Evolutionary conservation across 2,797 vertebrate genomes (phyloP), one percentile per base, ranked within the genome.

Genomic region (Bucorvus abyssinicus): DNA sequence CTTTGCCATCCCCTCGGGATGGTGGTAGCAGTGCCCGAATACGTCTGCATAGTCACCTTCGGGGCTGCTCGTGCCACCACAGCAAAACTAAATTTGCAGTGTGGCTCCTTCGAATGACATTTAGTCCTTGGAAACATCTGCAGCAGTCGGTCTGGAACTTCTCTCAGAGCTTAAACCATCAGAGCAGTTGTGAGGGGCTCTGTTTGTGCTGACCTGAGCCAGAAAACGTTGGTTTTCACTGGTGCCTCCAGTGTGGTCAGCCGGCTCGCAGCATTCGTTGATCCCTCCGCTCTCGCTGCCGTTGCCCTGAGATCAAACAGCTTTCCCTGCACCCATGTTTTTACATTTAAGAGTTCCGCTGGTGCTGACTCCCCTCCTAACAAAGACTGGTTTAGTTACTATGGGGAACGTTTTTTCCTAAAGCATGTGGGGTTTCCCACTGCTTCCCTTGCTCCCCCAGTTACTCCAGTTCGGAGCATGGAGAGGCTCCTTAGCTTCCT

Each of bases 381-480:
- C 55, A 59, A 38, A 57, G 50, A 7, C 42, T 59, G 40, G 8
- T 23, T 81, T n/a, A 40, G 49, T 77, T 44, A 2, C 20, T 9
- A 1, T 0, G 10, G 44, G 40, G 14, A 67, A 4, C 14, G 63
- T 63, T 22, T 23, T 34, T 38, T 55, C 20, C 52, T 76, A 18
- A n/a, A n/a, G n/a, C 0, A 1, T 0, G 2, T 45, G 63, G 68
- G 32, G 4, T 73, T 64, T 61, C 11, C 22, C 19, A 1, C 45
- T 27, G 40, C 53, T 73, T 65, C 30, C 36, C 63, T 44, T 0
- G 0, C 30, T 49, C 13, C 7, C 6, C 24, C 40, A 2, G 23
- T 29, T 29, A 11, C 24, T 85, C 61, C 17, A 24, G 19, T 27
- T 75, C 10, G 2, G 32, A 40, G 27, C 30, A 14, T 0, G 24